A percentile compares a stretch with the other conserved stretches of the same genome.
These are phyloP conservation scores for Apostichopus japonicus DNA, from an alignment of 35 echinoderm and acorn worm species.

Conservation along the genomic window DNA sequence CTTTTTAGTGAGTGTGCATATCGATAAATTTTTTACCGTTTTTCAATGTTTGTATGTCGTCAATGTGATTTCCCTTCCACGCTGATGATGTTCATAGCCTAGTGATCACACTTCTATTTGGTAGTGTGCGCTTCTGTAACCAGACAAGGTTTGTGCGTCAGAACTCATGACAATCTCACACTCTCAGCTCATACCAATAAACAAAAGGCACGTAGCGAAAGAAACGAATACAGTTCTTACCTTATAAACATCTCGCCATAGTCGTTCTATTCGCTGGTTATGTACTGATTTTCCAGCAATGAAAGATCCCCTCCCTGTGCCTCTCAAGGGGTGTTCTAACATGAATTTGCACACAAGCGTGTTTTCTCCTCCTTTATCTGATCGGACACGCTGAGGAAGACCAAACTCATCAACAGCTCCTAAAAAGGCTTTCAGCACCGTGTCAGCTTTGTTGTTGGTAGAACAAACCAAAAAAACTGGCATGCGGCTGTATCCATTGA, in stretches of 20 bases:
- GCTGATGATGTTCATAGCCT: too few species aligned
- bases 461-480: conserved; percentile 44
- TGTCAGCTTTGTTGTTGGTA: conserved; percentile 53
- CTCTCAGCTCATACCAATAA: too few species aligned
- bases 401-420: conserved; percentile 42
- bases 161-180: too few species aligned
- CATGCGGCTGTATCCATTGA: conserved; percentile 69
- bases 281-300: conserved; percentile 63
- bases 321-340: conserved; percentile 23
- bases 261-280: conserved; percentile 78
- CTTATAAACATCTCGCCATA: conserved; percentile 80
- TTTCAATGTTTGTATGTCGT: too few species aligned
- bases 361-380: conserved; percentile 67
- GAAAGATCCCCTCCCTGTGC: conserved; percentile 49
- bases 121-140: too few species aligned
- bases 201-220: too few species aligned
- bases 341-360: conserved; percentile 57
- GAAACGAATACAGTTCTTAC: background rate
- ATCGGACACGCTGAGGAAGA: conserved; percentile 54
- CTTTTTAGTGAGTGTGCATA: too few species aligned
- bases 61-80: too few species aligned
- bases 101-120: too few species aligned
- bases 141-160: too few species aligned
- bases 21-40: too few species aligned
- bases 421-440: conserved; percentile 46